Conservation (phyloP, 1,140 invertebrate species). For the Mylabris phalerata region DNA sequence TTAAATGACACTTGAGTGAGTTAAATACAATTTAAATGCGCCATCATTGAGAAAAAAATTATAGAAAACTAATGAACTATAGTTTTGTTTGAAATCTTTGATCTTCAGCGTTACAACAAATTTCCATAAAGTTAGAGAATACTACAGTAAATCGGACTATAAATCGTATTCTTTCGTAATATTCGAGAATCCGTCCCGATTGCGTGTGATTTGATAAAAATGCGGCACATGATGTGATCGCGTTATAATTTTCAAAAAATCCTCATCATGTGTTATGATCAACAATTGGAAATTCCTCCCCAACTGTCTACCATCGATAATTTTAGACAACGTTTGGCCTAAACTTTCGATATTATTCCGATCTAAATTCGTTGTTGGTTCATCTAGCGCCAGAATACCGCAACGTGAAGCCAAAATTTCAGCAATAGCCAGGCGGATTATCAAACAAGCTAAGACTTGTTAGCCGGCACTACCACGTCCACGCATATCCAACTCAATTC, state of each 20-base stretch:
- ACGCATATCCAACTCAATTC: conserved; percentile 84
- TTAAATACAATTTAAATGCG: too few relatives aligned
- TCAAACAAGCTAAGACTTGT: conserved; percentile 86
- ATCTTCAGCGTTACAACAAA: too few relatives aligned
- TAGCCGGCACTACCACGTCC: conserved; percentile 96
- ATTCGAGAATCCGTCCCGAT: conserved; percentile 52
- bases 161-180: conserved; percentile 39
- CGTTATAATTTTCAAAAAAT: conserved; percentile 76
- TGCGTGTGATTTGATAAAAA: conserved; percentile 64
- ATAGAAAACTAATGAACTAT: too few relatives aligned
- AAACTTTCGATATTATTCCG: conserved; percentile 83
- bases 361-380: conserved; percentile 98
- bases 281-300: conserved; percentile 91
- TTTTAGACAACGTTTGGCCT: conserved; percentile 71
- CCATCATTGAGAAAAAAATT: too few relatives aligned
- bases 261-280: conserved; percentile 95
- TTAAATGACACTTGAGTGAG: too few relatives aligned
- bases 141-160: background rate
- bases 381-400: conserved; percentile 92
- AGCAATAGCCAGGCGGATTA: conserved; percentile 93
- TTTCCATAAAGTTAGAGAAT: background rate
- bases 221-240: conserved; percentile 59
- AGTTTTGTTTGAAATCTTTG: too few relatives aligned
- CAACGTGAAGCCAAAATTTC: conserved; percentile 91
- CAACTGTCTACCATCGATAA: conserved; percentile 54